Evolutionary conservation across 2,888 invertebrate genomes (phyloP).

Genomic region (Thelaira solivaga): DNA sequence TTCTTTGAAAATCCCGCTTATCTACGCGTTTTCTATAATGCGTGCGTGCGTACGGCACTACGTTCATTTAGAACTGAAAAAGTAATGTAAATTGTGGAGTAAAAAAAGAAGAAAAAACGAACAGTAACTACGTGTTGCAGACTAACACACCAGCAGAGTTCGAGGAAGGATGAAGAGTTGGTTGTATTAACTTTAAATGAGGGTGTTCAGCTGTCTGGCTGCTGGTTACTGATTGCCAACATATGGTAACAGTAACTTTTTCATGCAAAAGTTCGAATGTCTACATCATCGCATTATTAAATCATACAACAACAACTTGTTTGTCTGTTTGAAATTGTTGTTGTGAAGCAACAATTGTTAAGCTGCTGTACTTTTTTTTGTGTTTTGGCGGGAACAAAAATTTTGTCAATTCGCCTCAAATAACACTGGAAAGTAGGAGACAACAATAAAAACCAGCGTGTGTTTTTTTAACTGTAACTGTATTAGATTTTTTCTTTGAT

Average conservation of each 20-base stretch:
- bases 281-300: slow-evolving; percentile 27
- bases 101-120: too few relatives aligned
- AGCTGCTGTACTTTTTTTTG: slow-evolving; percentile 1
- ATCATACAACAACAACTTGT: not conserved
- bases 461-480: not conserved
- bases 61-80: slow-evolving; percentile 70
- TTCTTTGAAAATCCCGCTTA: slow-evolving; percentile 11
- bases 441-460: not conserved
- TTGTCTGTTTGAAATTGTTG: not conserved
- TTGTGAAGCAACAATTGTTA: slow-evolving; percentile 58
- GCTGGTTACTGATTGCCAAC: slow-evolving; percentile 45
- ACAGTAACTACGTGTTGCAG: slow-evolving; percentile 34
- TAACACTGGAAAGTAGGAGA: slow-evolving; percentile 48
- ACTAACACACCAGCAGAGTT: slow-evolving; percentile 26
- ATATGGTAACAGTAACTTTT: slow-evolving; percentile 59
- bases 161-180: not conserved
- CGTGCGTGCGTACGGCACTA: slow-evolving; percentile 66
- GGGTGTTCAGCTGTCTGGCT: slow-evolving; percentile 27
- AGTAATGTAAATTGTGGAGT: slow-evolving; percentile 44
- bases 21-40: slow-evolving; percentile 60
- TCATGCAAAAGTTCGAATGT: slow-evolving; percentile 43
- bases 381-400: slow-evolving; percentile 48
- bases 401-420: slow-evolving; percentile 45
- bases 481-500: too few relatives aligned
- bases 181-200: not conserved